Evolutionary conservation across 2,888 invertebrate genomes (phyloP).

Genomic region (Pristionchus entomophagus): DNA sequence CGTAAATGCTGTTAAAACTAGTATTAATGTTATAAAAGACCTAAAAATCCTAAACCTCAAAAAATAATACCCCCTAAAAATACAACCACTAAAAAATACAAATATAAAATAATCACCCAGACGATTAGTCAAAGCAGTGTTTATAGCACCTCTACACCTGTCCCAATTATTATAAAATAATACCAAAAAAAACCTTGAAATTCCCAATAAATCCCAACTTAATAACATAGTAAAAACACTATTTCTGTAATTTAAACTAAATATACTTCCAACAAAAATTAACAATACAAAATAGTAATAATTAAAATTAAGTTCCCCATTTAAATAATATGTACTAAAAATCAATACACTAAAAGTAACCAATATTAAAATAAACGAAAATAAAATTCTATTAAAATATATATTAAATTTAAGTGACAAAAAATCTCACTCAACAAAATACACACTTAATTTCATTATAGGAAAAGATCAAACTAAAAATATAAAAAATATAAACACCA

Average conservation of each 20-base stretch:
- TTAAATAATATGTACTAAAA: constrained; percentile 65
- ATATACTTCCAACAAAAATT: constrained; percentile 64
- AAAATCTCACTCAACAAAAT: constrained; percentile 62
- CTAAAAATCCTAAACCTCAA: constrained; percentile 70
- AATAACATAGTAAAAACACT: constrained; percentile 62
- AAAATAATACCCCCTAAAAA: constrained; percentile 79
- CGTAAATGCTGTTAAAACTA: constrained; percentile 81
- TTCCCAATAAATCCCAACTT: constrained; percentile 62
- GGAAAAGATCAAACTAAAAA: constrained; percentile 53
- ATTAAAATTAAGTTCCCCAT: constrained; percentile 63
- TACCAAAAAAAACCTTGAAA: constrained; percentile 63
- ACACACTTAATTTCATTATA: constrained; percentile 81
- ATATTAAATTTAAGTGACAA: constrained; percentile 64
- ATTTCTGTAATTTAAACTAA: constrained; percentile 64
- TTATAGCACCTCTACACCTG: constrained; percentile 78
- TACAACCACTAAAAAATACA: constrained; percentile 78
- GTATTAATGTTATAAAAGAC: constrained; percentile 76
- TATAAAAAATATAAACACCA: constrained; percentile 56
- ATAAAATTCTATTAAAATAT: constrained; percentile 65
- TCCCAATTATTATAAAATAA: constrained; percentile 68
- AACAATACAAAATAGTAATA: constrained; percentile 65
- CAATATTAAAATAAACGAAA: constrained; percentile 67
- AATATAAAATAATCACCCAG: constrained; percentile 83
- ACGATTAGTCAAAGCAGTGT: constrained; percentile 85
- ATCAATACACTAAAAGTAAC: constrained; percentile 62